Percentiles rank a stretch among this genome's conserved stretches.
These are phyloP conservation scores for Ostrea edulis DNA, from an alignment of 1,140 invertebrate genomes.

Conservation along the genomic window DNA sequence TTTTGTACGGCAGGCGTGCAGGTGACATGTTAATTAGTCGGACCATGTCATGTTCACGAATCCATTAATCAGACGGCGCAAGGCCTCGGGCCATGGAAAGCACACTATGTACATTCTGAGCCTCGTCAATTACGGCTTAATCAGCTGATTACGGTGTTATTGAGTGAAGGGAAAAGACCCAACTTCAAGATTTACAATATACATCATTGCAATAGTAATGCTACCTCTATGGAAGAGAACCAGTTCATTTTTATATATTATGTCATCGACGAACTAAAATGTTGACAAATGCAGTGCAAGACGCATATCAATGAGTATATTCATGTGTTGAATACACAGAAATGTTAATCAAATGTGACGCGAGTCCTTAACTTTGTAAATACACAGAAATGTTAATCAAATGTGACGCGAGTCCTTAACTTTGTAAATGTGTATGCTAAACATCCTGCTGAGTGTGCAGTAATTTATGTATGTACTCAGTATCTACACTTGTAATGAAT, in stretches of 20 bases:
- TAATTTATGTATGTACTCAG: too few species aligned
- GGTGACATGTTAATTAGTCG: conserved; percentile 18
- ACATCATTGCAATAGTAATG: not conserved
- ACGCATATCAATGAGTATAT: too few species aligned
- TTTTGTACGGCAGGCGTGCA: conserved; percentile 10
- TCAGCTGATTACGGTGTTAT: conserved; percentile 23
- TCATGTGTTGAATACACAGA: too few species aligned
- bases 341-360: too few species aligned
- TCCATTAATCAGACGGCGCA: conserved; percentile 1
- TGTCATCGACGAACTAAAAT: not conserved
- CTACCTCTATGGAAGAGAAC: not conserved
- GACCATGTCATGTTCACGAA: not conserved
- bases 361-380: too few species aligned
- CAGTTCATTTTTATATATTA: not conserved
- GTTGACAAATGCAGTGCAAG: not conserved
- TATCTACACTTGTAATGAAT: too few species aligned
- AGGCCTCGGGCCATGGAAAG: not conserved
- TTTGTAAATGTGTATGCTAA: too few species aligned
- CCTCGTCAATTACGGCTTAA: conserved; percentile 3
- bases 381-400: too few species aligned
- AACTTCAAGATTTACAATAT: not conserved
- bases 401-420: too few species aligned
- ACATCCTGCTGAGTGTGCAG: too few species aligned
- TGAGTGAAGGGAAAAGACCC: not conserved
- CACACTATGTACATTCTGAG: not conserved